These are phyloP conservation scores for Anticlea derivata DNA, from an alignment of 2,888 invertebrate species.

Conservation along the genomic window DNA sequence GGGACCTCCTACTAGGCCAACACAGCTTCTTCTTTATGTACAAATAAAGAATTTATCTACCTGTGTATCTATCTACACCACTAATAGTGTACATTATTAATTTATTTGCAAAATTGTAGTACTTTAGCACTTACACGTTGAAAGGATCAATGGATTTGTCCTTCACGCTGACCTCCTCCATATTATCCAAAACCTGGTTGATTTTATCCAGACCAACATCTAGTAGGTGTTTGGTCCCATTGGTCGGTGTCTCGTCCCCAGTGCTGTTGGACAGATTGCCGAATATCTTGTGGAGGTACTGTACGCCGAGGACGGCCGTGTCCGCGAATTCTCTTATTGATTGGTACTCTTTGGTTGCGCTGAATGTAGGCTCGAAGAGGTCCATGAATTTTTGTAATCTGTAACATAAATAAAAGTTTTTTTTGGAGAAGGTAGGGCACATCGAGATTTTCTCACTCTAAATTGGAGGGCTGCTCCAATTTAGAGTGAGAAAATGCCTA, in stretches of 20 bases:
- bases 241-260: slow-evolving; percentile 27
- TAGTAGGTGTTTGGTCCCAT: slow-evolving; percentile 22
- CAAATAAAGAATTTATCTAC: no score
- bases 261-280: slow-evolving; percentile 38
- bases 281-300: slow-evolving; percentile 61
- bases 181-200: slow-evolving; percentile 50
- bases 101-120: no score
- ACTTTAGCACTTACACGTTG: slow-evolving; percentile 70
- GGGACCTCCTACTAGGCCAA: no score
- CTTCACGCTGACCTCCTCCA: slow-evolving; percentile 41
- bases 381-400: slow-evolving; percentile 67
- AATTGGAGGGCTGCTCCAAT: no score
- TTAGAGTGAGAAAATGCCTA: no score
- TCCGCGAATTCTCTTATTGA: slow-evolving; percentile 59
- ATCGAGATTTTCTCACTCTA: no score
- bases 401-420: no score
- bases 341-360: slow-evolving; percentile 64
- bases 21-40: no score
- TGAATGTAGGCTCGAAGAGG: slow-evolving; percentile 67
- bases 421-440: no score
- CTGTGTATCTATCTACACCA: no score
- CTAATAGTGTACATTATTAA: no score
- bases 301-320: slow-evolving; percentile 47
- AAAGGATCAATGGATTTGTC: slow-evolving; percentile 54
- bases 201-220: slow-evolving; percentile 37